Evolutionary conservation across 2,797 vertebrate species (phyloP).

Genomic region (Leptoclinus maculatus): DNA sequence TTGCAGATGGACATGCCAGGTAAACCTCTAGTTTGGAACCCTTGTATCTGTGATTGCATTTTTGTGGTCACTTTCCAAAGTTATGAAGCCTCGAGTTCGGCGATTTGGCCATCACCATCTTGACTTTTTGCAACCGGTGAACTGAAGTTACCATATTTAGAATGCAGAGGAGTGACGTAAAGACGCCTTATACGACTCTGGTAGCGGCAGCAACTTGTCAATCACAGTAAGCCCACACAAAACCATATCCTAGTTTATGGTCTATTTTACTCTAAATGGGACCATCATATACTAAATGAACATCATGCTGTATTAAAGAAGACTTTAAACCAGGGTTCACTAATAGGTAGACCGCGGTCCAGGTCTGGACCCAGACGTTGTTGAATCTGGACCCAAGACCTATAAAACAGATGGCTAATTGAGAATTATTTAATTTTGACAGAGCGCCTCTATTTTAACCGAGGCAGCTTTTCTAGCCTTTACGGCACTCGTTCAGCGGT

Average conservation of each 20-base stretch:
- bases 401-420: no score
- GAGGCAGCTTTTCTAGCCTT: no score
- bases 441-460: no score
- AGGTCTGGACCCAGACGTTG: no score
- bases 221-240: not conserved
- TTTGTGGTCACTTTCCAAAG: not conserved
- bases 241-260: not conserved
- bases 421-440: no score
- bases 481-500: no score
- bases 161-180: not conserved
- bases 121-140: not conserved
- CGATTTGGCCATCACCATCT: not conserved
- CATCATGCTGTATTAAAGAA: not conserved
- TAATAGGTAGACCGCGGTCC: no score
- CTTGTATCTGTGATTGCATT: not conserved
- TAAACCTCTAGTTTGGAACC: not conserved
- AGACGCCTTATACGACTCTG: not conserved
- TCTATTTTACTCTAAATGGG: not conserved
- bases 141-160: not conserved
- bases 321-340: not conserved
- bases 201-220: no score
- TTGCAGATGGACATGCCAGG: not conserved
- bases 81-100: not conserved
- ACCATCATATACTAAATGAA: not conserved
- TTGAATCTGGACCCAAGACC: no score